phyloP scores from a whole-genome alignment of 2,113 vertebrate species.

The Pagrus major region DNA sequence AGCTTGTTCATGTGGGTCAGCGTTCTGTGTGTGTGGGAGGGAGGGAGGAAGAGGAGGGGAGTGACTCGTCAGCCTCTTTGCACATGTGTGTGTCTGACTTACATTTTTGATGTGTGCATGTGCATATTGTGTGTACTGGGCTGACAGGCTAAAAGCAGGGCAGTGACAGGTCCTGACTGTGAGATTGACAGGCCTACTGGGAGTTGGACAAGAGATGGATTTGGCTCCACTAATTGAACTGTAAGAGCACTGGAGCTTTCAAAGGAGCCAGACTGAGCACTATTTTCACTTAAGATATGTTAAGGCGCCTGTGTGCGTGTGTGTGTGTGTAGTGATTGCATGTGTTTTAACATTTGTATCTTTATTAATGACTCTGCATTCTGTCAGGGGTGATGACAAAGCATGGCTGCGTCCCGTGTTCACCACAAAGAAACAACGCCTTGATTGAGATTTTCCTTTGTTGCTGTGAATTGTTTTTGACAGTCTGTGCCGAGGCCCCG shows the following conservation, averaged over 20 bases:
- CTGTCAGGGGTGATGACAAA: constrained; percentile 44
- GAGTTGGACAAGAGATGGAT: constrained; percentile 71
- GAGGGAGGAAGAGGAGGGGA: no score
- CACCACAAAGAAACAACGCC: constrained; percentile 40
- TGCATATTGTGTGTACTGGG: constrained; percentile 25
- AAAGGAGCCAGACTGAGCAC: constrained; percentile 44
- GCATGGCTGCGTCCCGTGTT: constrained; percentile 20
- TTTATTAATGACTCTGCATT: constrained; percentile 47
- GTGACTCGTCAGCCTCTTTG: neutral
- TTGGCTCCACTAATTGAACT: constrained; percentile 79
- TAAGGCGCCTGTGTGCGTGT: constrained; percentile 11
- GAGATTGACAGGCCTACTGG: constrained; percentile 76
- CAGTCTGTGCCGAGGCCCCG: constrained; percentile 41
- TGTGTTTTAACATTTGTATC: constrained; percentile 23
- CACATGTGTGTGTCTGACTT: constrained; percentile 26
- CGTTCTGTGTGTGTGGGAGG: neutral
- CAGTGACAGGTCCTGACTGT: constrained; percentile 72
- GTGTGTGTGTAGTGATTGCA: neutral
- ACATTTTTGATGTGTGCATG: constrained; percentile 43
- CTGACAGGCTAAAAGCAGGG: constrained; percentile 73
- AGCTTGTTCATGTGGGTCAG: neutral
- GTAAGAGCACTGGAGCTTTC: constrained; percentile 65
- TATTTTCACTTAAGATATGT: constrained; percentile 47
- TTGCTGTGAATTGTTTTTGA: constrained; percentile 71
- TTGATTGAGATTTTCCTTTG: constrained; percentile 69